Base-by-base conservation (phyloP, 2,113 vertebrate genomes). In the Glaucomys volans region DNA sequence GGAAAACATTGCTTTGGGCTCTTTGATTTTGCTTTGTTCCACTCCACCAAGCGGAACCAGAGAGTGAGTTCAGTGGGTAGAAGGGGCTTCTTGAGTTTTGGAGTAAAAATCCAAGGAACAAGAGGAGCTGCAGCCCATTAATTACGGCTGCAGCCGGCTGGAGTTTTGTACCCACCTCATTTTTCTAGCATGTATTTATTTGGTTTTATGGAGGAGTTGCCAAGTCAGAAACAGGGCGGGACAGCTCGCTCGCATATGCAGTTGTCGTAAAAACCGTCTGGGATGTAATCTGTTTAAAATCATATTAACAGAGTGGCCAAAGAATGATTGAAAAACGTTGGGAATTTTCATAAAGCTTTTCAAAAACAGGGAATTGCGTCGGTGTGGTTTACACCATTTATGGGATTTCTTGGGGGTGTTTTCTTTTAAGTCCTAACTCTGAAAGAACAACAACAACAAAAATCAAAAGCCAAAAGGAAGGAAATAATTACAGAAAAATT, bases 401-500 rank as follows among this genome's bases (percentile, higher is more conserved):
- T 24, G 93, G n/a, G 44, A 89, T 91, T 93, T 90, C 76, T 50
- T 37, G 26, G 11, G 32, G 30, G 17, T n/a, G 18, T 54, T 24
- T 57, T 79, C 66, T 87, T 28, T 59, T 32, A 93, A 83, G 47
- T 89, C 71, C 10, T 74, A 35, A 90, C 62, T 76, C 54, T 66
- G 87, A 87, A 80, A 91, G 52, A 82, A 59, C n/a, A 22, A 67
- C 54, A 67, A 12, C 13, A 35, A 26, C 18, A 59, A 64, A 66
- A 88, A 84, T 81, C 28, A 96, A 96, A 97, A 94, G 44, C 57
- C 40, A 91, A 96, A 84, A 66, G 94, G 87, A 97, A 96, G 91
- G 89, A 97, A 92, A 88, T 97, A 77, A 94, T 93, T 95, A 94
- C 77, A 90, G 64, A 87, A 95, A 96, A 94, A 87, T 80, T 64